Evolutionary conservation across 2,888 invertebrate genomes (phyloP).

Genomic region (Pristionchus maxplancki): DNA sequence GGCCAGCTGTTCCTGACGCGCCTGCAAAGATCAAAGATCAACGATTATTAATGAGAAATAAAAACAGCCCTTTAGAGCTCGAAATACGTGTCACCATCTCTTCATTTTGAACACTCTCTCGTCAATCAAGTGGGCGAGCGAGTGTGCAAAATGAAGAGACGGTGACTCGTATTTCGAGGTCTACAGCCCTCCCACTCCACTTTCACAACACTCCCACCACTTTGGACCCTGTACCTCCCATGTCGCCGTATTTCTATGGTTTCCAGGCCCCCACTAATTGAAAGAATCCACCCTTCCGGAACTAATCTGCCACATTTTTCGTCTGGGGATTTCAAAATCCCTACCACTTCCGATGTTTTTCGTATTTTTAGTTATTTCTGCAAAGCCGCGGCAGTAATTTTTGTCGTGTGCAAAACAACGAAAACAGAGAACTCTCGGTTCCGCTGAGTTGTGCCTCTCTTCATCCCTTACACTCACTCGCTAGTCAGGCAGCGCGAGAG

Average conservation of each 20-base stretch:
- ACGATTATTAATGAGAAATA: neutral
- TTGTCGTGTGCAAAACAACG: neutral
- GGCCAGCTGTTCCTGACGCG: slow-evolving; percentile 48
- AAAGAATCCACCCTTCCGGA: neutral
- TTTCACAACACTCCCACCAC: no score
- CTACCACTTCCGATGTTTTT: neutral
- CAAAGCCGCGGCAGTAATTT: neutral
- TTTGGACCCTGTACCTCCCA: no score
- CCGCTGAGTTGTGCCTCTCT: neutral
- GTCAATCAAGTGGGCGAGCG: no score
- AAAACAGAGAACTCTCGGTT: neutral
- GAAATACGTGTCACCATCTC: no score
- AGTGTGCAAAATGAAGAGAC: no score
- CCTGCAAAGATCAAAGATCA: slow-evolving; percentile 28
- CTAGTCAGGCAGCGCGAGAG: neutral
- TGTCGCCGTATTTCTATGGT: no score
- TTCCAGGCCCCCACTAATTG: no score
- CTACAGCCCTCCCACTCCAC: no score
- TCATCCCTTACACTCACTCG: neutral
- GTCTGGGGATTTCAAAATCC: neutral
- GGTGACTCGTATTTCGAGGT: no score
- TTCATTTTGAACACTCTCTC: no score
- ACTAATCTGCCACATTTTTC: neutral
- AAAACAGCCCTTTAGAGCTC: no score
- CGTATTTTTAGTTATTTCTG: neutral